These are phyloP conservation scores for Andinoacara biseriatus DNA, from an alignment of 2,113 vertebrate species.

Conservation along the genomic window DNA sequence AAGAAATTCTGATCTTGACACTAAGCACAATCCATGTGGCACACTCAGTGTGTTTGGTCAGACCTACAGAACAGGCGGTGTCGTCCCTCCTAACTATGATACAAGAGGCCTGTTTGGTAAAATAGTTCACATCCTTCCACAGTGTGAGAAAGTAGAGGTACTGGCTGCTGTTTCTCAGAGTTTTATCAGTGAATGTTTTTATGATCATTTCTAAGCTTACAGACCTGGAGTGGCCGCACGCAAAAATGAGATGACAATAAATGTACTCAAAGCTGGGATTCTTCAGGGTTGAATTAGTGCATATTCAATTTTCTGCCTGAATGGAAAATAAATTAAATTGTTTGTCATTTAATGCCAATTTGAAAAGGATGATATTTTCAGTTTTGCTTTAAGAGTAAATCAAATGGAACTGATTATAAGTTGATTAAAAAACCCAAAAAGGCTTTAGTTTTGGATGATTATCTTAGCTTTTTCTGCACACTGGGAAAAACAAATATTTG, in stretches of 20 bases:
- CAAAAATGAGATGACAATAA: neutral
- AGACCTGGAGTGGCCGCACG: neutral
- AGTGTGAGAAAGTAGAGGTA: no score
- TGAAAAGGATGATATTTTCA: slow-evolving; percentile 9
- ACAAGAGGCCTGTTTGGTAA: no score
- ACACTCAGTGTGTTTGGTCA: no score
- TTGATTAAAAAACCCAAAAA: slow-evolving; percentile 4
- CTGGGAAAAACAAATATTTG: neutral
- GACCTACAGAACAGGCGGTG: no score
- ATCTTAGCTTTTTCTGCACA: neutral
- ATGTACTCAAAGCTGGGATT: slow-evolving; percentile 2
- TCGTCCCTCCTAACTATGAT: no score
- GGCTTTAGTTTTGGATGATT: neutral
- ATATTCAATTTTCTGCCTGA: slow-evolving; percentile 18
- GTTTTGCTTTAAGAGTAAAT: slow-evolving; percentile 15
- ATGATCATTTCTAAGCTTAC: neutral
- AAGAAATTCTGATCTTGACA: no score
- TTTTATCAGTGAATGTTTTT: no score
- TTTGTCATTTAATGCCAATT: neutral
- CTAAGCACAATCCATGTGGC: no score
- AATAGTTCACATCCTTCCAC: no score
- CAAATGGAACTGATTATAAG: slow-evolving; percentile 26
- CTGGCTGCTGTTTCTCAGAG: no score
- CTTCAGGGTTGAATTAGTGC: neutral
- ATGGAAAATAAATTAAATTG: slow-evolving; percentile 9